Base-by-base conservation (phyloP, 2,113 vertebrate species). In the Raja brachyura region DNA sequence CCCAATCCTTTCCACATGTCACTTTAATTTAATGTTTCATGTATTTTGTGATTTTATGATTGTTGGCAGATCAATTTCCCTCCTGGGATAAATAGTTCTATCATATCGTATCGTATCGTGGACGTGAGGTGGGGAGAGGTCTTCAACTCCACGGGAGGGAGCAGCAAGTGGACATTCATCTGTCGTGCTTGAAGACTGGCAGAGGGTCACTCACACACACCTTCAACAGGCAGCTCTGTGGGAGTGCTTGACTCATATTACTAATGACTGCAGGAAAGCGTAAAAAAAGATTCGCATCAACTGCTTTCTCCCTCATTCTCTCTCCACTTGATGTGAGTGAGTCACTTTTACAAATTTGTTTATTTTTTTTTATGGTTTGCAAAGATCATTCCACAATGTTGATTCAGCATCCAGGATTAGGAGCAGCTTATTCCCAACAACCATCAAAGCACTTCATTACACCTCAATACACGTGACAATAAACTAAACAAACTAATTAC, bases 271-370 rank as follows among this genome's bases (percentile, higher is more conserved):
- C 28, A 63, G 83, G 13, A 10, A 66, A 85, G 31, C 18, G 59
- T 86, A 54, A 56, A 83, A 56, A 83, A 83, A 61, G n/a, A 63
- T 61, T 63, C 56, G n/a, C 56, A 1, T 86, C 56, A n/a, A 13
- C 83, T 86, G 83, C 13, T 88, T 88, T 18, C 20, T 66, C 59
- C n/a, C 83, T 31, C 31, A 16, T 66, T 63, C 56, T 31, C 83
- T 88, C 83, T 66, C 83, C 83, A 88, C 59, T 88, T 66, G 28
- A 88, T 88, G 83, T n/a, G 83, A 88, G 83, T 88, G 25, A 88
- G 56, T 88, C 59, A 63, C 63, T 88, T 78, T 25, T 63, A n/a
- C n/a, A 16, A 88, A 63, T 66, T 63, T 66, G 83, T 88, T 63
- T 86, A 28, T 61, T 59, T n/a, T 59, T 59, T n/a, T 88, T 22